Base-by-base conservation (phyloP, 2,113 vertebrate genomes). In the Macrotus californicus region DNA sequence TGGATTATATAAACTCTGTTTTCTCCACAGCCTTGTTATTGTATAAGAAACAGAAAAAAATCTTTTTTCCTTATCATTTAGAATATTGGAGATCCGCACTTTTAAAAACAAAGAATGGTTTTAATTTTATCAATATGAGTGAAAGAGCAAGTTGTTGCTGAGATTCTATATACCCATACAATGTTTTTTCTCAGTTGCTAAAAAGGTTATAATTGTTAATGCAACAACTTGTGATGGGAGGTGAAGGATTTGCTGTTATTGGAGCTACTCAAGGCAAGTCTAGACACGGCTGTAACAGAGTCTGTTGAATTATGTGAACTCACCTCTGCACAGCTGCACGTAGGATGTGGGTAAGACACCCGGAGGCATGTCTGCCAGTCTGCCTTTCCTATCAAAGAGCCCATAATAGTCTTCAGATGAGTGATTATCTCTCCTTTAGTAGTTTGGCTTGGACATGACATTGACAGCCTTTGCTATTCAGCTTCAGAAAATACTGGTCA, bases 161-260 rank as follows among this genome's bases (percentile, higher is more conserved):
- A 89, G 87, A 94, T 61, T 64, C 73, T 50, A 79, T 83, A 80
- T 77, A 43, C 31, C 67, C 19, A 52, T 1, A 15, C 3, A 81
- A 4, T 64, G 56, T 75, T 80, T 93, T 86, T 70, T 88, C n/a
- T 80, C 48, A 26, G 61, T 70, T 96, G 52, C 73, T 75, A 66
- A 64, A 83, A 75, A 64, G 29, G 26, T 22, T 87, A 80, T 61
- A 94, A 15, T 93, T 95, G 91, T 80, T 95, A 96, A 93, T 89
- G 75, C 69, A 97, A 96, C 91, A 96, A 85, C 82, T 81, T 84
- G 50, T 89, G 64, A 39, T 91, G 46, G 75, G 11, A 94, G 18
- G 89, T 96, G 88, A 91, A 54, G 73, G 46, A 79, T 96, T 97
- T 94, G 43, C 36, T 93, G 76, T 96, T 95, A 97, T 89, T 29